phyloP scores from a whole-genome alignment of 2,113 vertebrate species.

The Platycercus adscitus region DNA sequence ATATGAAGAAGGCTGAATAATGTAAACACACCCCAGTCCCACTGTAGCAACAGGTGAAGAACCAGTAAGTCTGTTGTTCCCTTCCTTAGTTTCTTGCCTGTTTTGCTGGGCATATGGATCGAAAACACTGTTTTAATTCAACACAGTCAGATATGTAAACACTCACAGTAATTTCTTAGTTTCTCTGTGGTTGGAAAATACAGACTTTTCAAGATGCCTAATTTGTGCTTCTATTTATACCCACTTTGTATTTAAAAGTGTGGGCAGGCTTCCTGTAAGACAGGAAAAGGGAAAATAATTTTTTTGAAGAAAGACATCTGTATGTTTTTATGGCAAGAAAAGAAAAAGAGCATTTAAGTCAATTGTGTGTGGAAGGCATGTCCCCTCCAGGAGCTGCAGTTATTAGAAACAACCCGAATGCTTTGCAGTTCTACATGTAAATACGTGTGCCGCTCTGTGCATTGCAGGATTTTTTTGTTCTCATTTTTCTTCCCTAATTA shows the following conservation, averaged over 20 bases:
- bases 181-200: slow-evolving; percentile 74
- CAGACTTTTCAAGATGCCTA: slow-evolving; percentile 69
- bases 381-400: slow-evolving; percentile 50
- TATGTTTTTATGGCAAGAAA: slow-evolving; percentile 60
- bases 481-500: slow-evolving; percentile 8
- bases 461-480: background rate
- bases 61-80: background rate
- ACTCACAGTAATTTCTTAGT: slow-evolving; percentile 48
- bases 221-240: slow-evolving; percentile 77
- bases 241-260: slow-evolving; percentile 74
- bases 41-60: slow-evolving; percentile 1
- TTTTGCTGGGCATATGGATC: background rate
- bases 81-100: background rate
- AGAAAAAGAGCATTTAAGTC: slow-evolving; percentile 29
- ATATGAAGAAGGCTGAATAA: background rate
- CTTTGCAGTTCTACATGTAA: slow-evolving; percentile 47
- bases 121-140: background rate
- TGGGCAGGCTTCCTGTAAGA: slow-evolving; percentile 74
- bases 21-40: background rate
- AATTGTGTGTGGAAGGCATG: slow-evolving; percentile 33
- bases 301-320: slow-evolving; percentile 64
- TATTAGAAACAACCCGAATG: slow-evolving; percentile 44
- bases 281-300: slow-evolving; percentile 63
- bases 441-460: background rate
- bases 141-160: background rate